Evolutionary conservation across 2,888 invertebrate species (phyloP), one percentile per base, ranked within the genome.

Genomic region (Eristalis pertinax): DNA sequence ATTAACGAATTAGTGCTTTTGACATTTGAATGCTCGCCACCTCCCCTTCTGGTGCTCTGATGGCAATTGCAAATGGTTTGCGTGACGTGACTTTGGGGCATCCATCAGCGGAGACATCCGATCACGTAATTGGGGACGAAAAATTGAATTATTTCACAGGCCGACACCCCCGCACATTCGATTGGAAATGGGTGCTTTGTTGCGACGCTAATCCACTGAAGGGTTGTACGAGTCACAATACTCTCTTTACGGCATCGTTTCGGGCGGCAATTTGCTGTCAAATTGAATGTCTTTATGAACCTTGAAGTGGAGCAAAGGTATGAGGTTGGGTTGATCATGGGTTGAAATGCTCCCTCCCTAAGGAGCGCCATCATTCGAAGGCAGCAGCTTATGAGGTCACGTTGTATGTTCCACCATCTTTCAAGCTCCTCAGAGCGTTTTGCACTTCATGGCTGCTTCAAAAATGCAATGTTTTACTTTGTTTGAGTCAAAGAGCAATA

Each of bases 1-100:
- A 74, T 74, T 74, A 64, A 58, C 74, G 63, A 74, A 74, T 74
- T 65, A 74, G 64, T 74, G 50, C 56, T 73, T 50, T 29, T 43
- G 72, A 62, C 62, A 19, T 60, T 41, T 35, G 41, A 72, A 60
- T 60, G 60, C 10, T 50, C 19, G 50, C 19, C 50, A 50, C 50
- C n/a, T 19, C 50, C n/a, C 8, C 19, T 19, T 50, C 8, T n/a
- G 19, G 5, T 50, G 50, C 19, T 50, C 3, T 19, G 50, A 4
- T 0, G 50, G 11, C 35, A 11, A 11, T 11, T 11, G 38, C 2
- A 7, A 43, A n/a, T 43, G n/a, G 43, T n/a, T n/a, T 0, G 19
- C 19, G 50, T 50, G 50, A 50, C 19, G 10, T 50, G 50, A 19
- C 50, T 50, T 50, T 50, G 8, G 50, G 50, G 19, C 19, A 50